phyloP scores from a whole-genome alignment of 2,888 invertebrate genomes.

The Neoaliturus tenellus region DNA sequence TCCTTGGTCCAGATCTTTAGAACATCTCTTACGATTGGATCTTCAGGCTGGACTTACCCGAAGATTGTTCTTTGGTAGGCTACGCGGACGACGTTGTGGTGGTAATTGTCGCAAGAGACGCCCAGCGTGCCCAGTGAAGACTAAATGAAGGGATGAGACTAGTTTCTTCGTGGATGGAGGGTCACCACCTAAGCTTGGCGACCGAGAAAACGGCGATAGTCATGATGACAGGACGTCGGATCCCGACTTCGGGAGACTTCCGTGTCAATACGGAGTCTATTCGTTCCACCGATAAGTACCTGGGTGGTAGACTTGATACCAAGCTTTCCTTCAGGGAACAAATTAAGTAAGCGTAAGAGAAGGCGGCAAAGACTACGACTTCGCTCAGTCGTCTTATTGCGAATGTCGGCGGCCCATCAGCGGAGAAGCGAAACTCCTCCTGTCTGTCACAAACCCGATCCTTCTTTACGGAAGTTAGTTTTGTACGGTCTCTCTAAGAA shows the following conservation, averaged over 20 bases:
- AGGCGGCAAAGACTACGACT: background rate
- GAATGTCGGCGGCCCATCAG: background rate
- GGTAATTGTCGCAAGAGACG: background rate
- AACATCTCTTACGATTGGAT: constrained; percentile 62
- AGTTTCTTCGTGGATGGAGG: background rate
- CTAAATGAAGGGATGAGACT: background rate
- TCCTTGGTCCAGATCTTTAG: constrained; percentile 63
- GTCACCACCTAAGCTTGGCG: background rate
- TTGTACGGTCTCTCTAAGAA: background rate
- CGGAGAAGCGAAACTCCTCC: background rate
- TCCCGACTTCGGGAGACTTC: background rate
- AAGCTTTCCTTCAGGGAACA: background rate
- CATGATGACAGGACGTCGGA: background rate
- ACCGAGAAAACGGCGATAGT: background rate
- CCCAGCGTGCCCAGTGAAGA: background rate
- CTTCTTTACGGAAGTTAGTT: background rate
- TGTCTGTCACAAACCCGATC: background rate
- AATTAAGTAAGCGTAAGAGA: background rate
- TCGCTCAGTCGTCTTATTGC: background rate
- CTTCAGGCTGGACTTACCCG: background rate
- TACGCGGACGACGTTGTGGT: background rate
- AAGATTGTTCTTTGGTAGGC: background rate
- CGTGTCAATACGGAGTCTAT: background rate
- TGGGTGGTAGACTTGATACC: background rate
- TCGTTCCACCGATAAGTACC: background rate